Base-by-base conservation (phyloP, 2,113 vertebrate genomes). In the Tapirus terrestris region DNA sequence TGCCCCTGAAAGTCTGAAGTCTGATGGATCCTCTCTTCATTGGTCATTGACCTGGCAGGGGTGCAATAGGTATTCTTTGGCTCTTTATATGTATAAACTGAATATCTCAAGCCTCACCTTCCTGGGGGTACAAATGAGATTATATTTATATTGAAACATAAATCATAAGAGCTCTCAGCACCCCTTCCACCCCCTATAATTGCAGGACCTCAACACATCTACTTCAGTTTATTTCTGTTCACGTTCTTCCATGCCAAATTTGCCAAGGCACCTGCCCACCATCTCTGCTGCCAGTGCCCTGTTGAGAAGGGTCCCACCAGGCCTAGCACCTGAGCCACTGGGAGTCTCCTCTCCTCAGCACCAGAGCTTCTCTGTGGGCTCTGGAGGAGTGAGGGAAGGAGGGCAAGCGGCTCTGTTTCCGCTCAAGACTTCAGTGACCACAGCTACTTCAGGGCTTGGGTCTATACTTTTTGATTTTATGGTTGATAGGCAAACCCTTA, bases 391-490 rank as follows among this genome's bases (percentile, higher is more conserved):
- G 16, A 56, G 45, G 13, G 45, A 8, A 16, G 43, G 29, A 8
- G 31, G 43, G 48, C 17, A 16, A 13, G 20, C 58, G 31, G 67
- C 29, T 80, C 31, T 63, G 31, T 3, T n/a, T 84, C 63, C 48
- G 21, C 33, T 60, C 0, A 0, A 51, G 18, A 80, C 43, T 43
- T 91, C 21, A 80, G 29, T n/a, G 81, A 29, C 23, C 33, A 13
- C 39, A 83, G 73, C 18, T 36, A 6, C 7, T 63, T 60, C 70
- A 16, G 43, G 61, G 29, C 14, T n/a, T 67, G 20, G 29, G 36
- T 29, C 68, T 75, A 3, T 0, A 23, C 0, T 17, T 60, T 61
- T 3, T 0, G n/a, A 25, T 68, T 13, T 29, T 39, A 31, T 1
- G 13, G 12, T n/a, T 73, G 31, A 36, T 0, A 6, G 31, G 82